These are phyloP conservation scores for Phoxinus dragarum DNA, from an alignment of 2,797 vertebrate genomes.

Conservation along the genomic window DNA sequence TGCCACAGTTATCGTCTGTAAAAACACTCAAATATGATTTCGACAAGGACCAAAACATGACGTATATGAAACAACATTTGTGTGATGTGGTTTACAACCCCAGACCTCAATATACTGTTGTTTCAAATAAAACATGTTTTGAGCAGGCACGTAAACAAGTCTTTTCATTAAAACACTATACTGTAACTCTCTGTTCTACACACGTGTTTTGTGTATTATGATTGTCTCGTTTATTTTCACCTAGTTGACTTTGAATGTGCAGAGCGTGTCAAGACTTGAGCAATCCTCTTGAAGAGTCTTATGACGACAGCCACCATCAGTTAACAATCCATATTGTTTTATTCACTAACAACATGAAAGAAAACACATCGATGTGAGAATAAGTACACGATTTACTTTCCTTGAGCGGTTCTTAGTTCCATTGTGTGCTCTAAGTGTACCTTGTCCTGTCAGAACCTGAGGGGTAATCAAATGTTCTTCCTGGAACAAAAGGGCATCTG, in stretches of 20 bases:
- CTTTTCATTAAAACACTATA: neutral
- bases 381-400: slow-evolving; percentile 21
- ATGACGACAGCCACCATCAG: neutral
- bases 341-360: slow-evolving; percentile 29
- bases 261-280: slow-evolving; percentile 13
- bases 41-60: neutral
- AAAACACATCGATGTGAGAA: neutral
- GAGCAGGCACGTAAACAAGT: neutral
- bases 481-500: slow-evolving; percentile 67
- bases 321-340: neutral
- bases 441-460: slow-evolving; percentile 50
- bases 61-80: neutral
- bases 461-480: slow-evolving; percentile 55
- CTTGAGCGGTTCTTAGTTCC: slow-evolving; percentile 16
- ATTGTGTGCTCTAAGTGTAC: slow-evolving; percentile 52
- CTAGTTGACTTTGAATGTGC: neutral
- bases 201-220: neutral
- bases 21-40: slow-evolving; percentile 18
- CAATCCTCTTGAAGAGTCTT: neutral
- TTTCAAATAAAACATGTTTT: neutral
- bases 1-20: neutral
- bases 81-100: neutral
- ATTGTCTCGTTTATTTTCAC: neutral
- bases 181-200: neutral
- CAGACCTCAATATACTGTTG: neutral